Percentiles rank a stretch among this genome's conserved stretches.
Conservation (phyloP, 1,140 invertebrate genomes). For the Drosophila punjabiensis region DNA sequence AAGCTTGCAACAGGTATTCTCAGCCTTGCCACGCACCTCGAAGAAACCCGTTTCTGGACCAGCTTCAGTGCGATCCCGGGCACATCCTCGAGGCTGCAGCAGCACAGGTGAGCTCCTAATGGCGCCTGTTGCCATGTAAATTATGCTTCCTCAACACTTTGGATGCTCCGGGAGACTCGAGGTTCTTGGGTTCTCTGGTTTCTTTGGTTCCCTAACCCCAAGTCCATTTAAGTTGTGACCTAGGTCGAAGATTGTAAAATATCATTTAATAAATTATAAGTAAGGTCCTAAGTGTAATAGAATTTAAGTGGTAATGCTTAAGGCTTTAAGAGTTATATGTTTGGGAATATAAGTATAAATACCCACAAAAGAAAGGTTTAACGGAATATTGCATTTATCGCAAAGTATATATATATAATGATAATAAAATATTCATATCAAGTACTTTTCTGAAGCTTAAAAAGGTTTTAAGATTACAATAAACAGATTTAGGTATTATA, state of each 20-base stretch:
- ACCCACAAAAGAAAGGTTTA: no score
- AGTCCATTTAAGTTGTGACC: not conserved
- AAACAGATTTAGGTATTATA: no score
- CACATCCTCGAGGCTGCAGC: not conserved
- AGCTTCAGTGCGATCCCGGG: not conserved
- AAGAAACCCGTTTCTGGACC: constrained; percentile 61
- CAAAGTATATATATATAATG: no score
- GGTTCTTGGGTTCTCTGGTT: not conserved
- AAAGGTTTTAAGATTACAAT: no score
- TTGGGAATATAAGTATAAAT: not conserved
- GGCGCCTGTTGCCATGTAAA: constrained; percentile 85
- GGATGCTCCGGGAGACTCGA: not conserved
- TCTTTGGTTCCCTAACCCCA: not conserved
- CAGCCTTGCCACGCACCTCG: constrained; percentile 14
- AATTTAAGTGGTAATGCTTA: not conserved
- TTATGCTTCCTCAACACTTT: constrained; percentile 83
- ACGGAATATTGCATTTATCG: no score
- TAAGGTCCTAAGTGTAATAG: not conserved
- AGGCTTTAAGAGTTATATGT: not conserved
- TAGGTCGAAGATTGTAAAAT: not conserved
- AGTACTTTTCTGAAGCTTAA: no score
- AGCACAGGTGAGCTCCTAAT: constrained; percentile 41
- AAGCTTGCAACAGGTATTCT: constrained; percentile 65
- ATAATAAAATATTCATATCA: no score
- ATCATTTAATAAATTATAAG: not conserved